phyloP scores from a whole-genome alignment of 92 coral and sea anemone species.

The Siderastrea siderea region DNA sequence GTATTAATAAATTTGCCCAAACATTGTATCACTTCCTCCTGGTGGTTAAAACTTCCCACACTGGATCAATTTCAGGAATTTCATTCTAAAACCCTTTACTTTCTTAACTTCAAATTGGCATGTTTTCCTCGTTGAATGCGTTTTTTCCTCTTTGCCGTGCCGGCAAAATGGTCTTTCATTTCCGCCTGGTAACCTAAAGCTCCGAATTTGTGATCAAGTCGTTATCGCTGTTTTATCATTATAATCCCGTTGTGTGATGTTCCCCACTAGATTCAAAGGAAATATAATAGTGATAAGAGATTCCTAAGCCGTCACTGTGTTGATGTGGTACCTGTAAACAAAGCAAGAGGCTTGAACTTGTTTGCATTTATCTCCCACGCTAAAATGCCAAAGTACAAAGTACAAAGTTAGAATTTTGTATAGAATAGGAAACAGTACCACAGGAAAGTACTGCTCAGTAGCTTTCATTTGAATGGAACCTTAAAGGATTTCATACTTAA shows the following conservation, averaged over 20 bases:
- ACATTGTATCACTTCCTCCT: not conserved
- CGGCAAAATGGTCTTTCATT: not conserved
- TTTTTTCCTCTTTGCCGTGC: not conserved
- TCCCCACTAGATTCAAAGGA: slow-evolving; percentile 16
- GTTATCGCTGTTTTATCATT: slow-evolving; percentile 5
- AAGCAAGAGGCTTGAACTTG: not conserved
- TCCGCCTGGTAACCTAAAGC: not conserved
- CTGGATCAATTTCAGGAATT: slow-evolving; percentile 2
- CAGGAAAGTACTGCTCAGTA: not conserved
- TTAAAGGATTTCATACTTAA: no score
- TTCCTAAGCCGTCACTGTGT: not conserved
- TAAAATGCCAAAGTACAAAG: not conserved
- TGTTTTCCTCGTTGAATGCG: not conserved
- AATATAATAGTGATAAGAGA: not conserved
- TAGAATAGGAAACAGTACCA: not conserved
- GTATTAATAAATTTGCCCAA: not conserved
- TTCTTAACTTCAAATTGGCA: not conserved
- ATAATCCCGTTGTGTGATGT: slow-evolving; percentile 16
- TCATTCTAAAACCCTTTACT: not conserved
- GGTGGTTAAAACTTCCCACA: not conserved
- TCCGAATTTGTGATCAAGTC: not conserved
- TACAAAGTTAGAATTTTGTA: not conserved
- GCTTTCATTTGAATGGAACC: not conserved
- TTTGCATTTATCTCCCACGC: not conserved
- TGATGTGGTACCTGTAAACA: slow-evolving; percentile 3